Conservation (phyloP, 2,113 vertebrate species). For the Caranx melampygus region DNA sequence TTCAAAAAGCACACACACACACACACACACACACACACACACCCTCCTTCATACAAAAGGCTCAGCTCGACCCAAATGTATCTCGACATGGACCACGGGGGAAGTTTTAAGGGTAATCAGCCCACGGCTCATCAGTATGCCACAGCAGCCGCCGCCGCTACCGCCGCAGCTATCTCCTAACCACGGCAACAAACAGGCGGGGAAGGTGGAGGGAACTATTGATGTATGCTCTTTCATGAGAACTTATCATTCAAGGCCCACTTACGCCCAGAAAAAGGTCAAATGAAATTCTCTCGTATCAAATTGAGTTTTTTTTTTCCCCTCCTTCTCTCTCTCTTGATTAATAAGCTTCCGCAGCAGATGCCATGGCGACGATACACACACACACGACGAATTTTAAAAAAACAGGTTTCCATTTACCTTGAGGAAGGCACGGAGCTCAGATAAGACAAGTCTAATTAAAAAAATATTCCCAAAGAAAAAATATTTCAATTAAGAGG, state of each 20-base stretch:
- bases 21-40: background rate
- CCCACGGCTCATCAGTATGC: slow-evolving; percentile 70
- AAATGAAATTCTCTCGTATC: slow-evolving; percentile 68
- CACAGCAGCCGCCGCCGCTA: background rate
- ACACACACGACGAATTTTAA: background rate
- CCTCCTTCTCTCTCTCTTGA: slow-evolving; percentile 26
- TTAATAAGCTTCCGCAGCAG: slow-evolving; percentile 54
- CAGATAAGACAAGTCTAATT: slow-evolving; percentile 3
- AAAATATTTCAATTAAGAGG: slow-evolving; percentile 12
- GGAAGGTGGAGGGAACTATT: slow-evolving; percentile 46
- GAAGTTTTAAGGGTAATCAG: slow-evolving; percentile 57
- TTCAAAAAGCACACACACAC: background rate
- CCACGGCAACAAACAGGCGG: slow-evolving; percentile 59
- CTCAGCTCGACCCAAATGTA: slow-evolving; percentile 33
- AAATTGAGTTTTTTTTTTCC: slow-evolving; percentile 60
- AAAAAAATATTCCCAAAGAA: slow-evolving; percentile 13
- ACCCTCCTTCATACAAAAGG: slow-evolving; percentile 9
- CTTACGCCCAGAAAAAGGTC: slow-evolving; percentile 75
- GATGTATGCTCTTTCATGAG: slow-evolving; percentile 66
- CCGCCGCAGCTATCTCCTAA: slow-evolving; percentile 1
- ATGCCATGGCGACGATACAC: background rate
- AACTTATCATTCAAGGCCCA: slow-evolving; percentile 71
- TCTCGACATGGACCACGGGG: slow-evolving; percentile 38
- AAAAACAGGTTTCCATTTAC: slow-evolving; percentile 32
- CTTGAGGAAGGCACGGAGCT: background rate